Evolutionary conservation across 1,140 invertebrate species (phyloP).

Genomic region (Wasmannia auropunctata): DNA sequence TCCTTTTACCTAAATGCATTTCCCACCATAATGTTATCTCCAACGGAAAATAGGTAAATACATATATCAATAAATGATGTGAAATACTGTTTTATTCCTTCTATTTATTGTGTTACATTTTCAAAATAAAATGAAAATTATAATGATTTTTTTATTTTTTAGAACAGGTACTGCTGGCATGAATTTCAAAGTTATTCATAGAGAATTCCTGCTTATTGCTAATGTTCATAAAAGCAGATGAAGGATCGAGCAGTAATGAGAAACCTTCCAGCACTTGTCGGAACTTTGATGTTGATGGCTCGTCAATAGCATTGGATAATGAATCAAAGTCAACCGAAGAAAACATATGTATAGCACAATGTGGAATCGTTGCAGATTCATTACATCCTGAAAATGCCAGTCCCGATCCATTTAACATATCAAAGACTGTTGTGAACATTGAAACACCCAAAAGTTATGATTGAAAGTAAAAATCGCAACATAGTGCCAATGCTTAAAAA

Average conservation of each 20-base stretch:
- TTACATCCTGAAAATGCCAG: background rate
- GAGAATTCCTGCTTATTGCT: background rate
- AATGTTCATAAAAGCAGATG: background rate
- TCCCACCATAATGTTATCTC: background rate
- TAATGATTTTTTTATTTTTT: background rate
- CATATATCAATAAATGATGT: background rate
- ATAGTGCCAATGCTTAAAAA: too few species aligned
- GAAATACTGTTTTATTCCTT: background rate
- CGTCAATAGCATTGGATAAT: background rate
- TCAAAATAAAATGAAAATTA: background rate
- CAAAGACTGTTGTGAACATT: background rate
- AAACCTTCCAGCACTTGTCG: background rate
- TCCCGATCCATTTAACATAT: background rate
- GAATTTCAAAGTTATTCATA: background rate
- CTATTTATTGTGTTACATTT: background rate
- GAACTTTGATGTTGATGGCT: background rate
- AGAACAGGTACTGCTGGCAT: background rate
- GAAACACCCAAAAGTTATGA: background rate
- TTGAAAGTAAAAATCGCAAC: background rate
- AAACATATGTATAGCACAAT: background rate
- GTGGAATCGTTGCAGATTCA: too few species aligned
- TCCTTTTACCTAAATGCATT: background rate
- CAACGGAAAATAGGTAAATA: background rate
- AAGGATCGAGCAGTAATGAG: background rate
- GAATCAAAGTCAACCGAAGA: background rate